Evolutionary conservation across 2,888 invertebrate species (phyloP), one percentile per base, ranked within the genome.

Genomic region (Alcis repandata): DNA sequence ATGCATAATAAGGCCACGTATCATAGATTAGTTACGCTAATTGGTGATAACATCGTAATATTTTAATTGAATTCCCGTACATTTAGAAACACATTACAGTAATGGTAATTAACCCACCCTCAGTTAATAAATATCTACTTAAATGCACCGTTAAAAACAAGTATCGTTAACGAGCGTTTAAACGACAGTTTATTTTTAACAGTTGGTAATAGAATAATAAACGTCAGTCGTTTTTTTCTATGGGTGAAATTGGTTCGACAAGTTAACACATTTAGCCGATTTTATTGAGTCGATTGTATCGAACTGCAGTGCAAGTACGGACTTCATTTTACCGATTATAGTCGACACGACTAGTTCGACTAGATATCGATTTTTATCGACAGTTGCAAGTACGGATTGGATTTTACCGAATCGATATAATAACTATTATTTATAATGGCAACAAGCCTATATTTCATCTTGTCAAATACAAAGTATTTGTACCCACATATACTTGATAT

Each of bases 51-150:
- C 20, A 45, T 19, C 19, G 4, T 41, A 2, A 41, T 4, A 45
- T 20, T 20, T 13, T 15, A 48, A 32, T 48, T 32, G 10, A 32
- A 48, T 48, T 17, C 27, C 15, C 15, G 15, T 17, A 8, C 17
- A 48, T 27, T 48, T 45, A 33, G 7, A 32, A 41, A n/a, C 8
- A 15, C 11, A 33, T 56, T 36, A 45, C 27, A 45, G 19, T 56
- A 45, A 54, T 43, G 43, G 32, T 54, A 53, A 53, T 22, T 33
- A 22, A 45, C 13, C 9, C 32, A 54, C 56, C 56, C 56, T 56
- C 20, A 4, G 53, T 53, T 17, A 36, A 33, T 51, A 36, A 52
- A 38, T 33, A 17, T 4, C 13, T 27, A 19, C 13, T 53, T 22
- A 53, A 40, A 0, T 53, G 19, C 40, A 36, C 43, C n/a, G 43